Evolutionary conservation across 2,797 vertebrate genomes (phyloP), one percentile per base, ranked within the genome.

Genomic region (Nyctibius grandis): DNA sequence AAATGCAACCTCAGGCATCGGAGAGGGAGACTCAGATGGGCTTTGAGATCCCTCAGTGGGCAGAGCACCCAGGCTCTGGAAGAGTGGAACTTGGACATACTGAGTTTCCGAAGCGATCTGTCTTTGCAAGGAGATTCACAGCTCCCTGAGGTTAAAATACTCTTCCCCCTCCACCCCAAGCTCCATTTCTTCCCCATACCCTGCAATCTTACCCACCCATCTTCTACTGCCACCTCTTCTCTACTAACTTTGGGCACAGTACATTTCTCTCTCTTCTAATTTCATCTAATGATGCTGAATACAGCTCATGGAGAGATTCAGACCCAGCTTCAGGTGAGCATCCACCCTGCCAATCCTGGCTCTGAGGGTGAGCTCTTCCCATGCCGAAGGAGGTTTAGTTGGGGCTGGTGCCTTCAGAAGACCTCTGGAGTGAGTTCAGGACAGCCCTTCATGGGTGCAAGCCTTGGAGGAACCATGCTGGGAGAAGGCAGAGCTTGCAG

Each of bases 41-140:
- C 25, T 70, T 48, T 0, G 4, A 48, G 61, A 20, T 10, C 22
- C 50, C 36, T 36, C 0, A 0, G 14, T 17, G 70, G 40, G 53
- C 57, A 81, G 57, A 56, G 56, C 64, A 68, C 40, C 48, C 23
- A 3, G 20, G 5, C 11, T 38, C 51, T 20, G 48, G 22, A 20
- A n/a, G 28, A 25, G 12, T 4, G 34, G 75, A 63, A 5, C 40
- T 5, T 38, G 47, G 33, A 7, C 4, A 2, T 14, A 4, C 15
- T 19, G 23, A 8, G 29, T 44, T 75, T 38, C 36, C 61, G 57
- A 85, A 85, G 29, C 6, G 5, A 38, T 40, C 50, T 21, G 21
- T 4, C 14, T 75, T 40, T 57, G 47, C 73, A 63, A n/a, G 64
- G 79, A 51, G 56, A 74, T 42, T 54, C 38, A 65, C 22, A 44